These are phyloP conservation scores for Archips xylosteana DNA, from an alignment of 2,888 invertebrate species.

Conservation along the genomic window DNA sequence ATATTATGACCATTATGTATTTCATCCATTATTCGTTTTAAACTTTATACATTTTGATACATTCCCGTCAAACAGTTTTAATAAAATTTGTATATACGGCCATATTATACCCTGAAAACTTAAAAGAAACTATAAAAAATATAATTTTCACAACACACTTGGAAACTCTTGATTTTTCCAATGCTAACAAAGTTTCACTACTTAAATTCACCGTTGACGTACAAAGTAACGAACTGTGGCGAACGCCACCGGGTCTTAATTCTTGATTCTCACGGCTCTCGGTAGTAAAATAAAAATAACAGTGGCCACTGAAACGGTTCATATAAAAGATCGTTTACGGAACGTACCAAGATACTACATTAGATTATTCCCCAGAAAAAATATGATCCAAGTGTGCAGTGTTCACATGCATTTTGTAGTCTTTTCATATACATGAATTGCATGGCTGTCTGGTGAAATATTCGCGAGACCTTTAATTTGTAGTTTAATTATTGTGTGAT, in stretches of 20 bases:
- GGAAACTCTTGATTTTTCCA: neutral
- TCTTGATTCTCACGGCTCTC: neutral
- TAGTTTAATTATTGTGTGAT: too few relatives aligned
- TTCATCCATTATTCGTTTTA: too few relatives aligned
- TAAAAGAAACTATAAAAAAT: neutral
- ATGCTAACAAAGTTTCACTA: neutral
- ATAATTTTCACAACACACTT: neutral
- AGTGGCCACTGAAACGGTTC: slow-evolving; percentile 7
- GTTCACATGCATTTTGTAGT: too few relatives aligned
- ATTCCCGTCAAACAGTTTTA: too few relatives aligned
- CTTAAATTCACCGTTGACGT: neutral
- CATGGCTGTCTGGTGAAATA: too few relatives aligned
- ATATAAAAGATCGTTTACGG: slow-evolving; percentile 5
- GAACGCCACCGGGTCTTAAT: slow-evolving; percentile 7
- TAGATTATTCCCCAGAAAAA: neutral
- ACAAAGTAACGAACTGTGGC: slow-evolving; percentile 1
- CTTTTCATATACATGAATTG: too few relatives aligned
- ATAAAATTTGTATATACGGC: too few relatives aligned
- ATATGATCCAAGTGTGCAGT: neutral
- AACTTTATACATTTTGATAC: too few relatives aligned
- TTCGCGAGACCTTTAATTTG: too few relatives aligned
- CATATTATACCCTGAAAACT: neutral
- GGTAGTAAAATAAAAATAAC: neutral
- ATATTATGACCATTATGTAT: too few relatives aligned
- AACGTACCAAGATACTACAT: neutral